Base-by-base conservation (phyloP, 1,140 invertebrate species). In the Lordiphosa clarofinis region DNA sequence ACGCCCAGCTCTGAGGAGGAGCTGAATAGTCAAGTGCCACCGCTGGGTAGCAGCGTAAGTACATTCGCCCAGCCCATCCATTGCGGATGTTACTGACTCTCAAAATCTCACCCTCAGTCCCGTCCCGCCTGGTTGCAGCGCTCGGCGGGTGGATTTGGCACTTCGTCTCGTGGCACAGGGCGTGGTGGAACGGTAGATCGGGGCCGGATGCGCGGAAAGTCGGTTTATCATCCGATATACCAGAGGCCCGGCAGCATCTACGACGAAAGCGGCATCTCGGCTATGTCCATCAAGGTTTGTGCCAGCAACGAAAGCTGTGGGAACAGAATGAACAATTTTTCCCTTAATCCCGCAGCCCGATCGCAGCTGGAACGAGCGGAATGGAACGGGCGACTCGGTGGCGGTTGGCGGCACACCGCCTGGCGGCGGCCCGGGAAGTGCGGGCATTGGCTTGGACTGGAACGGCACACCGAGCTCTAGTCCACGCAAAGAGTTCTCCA, bases 1-100 rank as follows among this genome's bases (percentile, higher is more conserved):
- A 91, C 92, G 64, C 92, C 93, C 64, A 92, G 93, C 86, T 93
- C 94, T 88, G 95, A 96, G 64, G 95, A 97, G 79, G 96, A 97
- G 90, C 21, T 73, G 13, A 62, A 50, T 11, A 76, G 42, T 36
- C 59, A 56, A 49, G 60, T 28, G 44, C 31, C 62, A 5, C 12
- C 62, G 7, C 12, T 55, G 4, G 72, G 67, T 0, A 76, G 52
- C 52, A 62, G 36, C 42, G 61, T 82, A 67, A 68, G 74, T 70
- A 19, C 19, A 19, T 19, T 19, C 19, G 19, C n/a, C n/a, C 7
- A 24, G 15, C 31, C 9, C 8, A 0, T 4, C 15, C n/a, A 19
- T 6, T 24, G 21, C 21, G 21, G 21, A 24, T 9, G 1, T 5
- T 10, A 36, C 11, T 37, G 11, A 28, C 13, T 8, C 7, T 13